Evolutionary conservation across 1,140 invertebrate genomes (phyloP).

Genomic region (Drosophila guanche): DNA sequence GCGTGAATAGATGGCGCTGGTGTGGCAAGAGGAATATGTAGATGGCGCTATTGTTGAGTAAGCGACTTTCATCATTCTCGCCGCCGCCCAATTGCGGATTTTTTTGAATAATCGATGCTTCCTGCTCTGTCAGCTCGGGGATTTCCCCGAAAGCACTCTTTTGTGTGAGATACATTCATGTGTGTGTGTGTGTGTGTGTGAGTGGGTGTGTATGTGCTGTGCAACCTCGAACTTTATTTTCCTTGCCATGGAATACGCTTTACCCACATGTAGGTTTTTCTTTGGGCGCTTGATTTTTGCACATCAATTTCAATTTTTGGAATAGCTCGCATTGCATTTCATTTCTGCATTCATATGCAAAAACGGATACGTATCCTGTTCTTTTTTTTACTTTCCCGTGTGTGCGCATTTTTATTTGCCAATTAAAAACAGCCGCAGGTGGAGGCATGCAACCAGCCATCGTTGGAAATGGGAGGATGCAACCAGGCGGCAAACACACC

Average conservation of each 20-base stretch:
- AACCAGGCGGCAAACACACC: constrained; percentile 49
- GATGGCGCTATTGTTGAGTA: constrained; percentile 73
- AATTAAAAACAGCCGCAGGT: constrained; percentile 74
- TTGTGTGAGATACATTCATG: not conserved
- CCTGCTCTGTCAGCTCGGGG: constrained; percentile 36
- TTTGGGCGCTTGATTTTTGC: constrained; percentile 51
- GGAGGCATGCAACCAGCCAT: not conserved
- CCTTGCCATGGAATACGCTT: constrained; percentile 24
- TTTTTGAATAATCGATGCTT: constrained; percentile 81
- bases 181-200: constrained; percentile 12
- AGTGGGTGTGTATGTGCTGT: constrained; percentile 8
- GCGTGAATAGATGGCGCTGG: constrained; percentile 55
- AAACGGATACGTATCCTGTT: constrained; percentile 14
- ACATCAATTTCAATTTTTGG: constrained; percentile 69
- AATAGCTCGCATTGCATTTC: constrained; percentile 33
- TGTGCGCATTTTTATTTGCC: constrained; percentile 74
- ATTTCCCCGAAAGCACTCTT: not conserved
- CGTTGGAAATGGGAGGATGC: not conserved
- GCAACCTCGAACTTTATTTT: constrained; percentile 35
- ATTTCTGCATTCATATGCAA: constrained; percentile 62
- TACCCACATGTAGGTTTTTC: constrained; percentile 18
- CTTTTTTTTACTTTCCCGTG: constrained; percentile 24
- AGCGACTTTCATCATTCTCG: constrained; percentile 18
- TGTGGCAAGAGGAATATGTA: constrained; percentile 24
- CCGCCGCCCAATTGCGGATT: constrained; percentile 68